These are phyloP conservation scores for Serranus cabrilla DNA, from an alignment of 2,797 vertebrate genomes.

Conservation along the genomic window DNA sequence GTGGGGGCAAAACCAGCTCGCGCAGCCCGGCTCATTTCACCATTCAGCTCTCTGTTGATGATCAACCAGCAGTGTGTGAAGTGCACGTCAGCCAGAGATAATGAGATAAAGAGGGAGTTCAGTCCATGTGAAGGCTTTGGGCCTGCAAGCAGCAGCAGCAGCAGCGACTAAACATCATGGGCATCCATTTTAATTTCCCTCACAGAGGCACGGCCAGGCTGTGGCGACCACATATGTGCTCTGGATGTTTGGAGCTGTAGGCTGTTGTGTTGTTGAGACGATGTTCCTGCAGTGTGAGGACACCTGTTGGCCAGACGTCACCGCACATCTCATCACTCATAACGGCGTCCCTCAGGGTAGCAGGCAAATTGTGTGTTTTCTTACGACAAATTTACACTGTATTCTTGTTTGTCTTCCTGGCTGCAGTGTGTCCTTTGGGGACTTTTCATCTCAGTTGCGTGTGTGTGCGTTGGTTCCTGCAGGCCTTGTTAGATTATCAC, in stretches of 20 bases:
- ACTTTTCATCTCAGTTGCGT: constrained; percentile 1
- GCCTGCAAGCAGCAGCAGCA: constrained; percentile 34
- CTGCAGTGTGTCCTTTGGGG: background rate
- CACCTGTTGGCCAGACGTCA: constrained; percentile 62
- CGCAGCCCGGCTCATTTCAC: background rate
- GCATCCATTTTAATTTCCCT: constrained; percentile 58
- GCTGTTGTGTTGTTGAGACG: background rate
- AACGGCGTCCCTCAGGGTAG: background rate
- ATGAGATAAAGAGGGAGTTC: constrained; percentile 35
- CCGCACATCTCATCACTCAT: background rate
- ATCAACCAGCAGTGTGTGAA: constrained; percentile 59
- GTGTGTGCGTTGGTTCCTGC: constrained; percentile 13
- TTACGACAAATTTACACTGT: background rate
- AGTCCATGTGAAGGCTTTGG: constrained; percentile 21
- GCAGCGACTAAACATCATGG: constrained; percentile 11
- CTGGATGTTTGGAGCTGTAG: background rate
- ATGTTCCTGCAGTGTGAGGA: constrained; percentile 24
- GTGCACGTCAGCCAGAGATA: constrained; percentile 41
- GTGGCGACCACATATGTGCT: background rate
- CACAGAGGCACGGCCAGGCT: background rate
- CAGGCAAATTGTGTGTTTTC: background rate
- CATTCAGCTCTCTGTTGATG: constrained; percentile 50
- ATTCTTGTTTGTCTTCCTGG: constrained; percentile 7
- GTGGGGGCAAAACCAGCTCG: constrained; percentile 1
- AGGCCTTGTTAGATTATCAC: constrained; percentile 52